A percentile compares a stretch with the other conserved stretches of the same genome.
phyloP scores from a whole-genome alignment of 1,140 invertebrate genomes.

The Phymorhynchus buccinoides region DNA sequence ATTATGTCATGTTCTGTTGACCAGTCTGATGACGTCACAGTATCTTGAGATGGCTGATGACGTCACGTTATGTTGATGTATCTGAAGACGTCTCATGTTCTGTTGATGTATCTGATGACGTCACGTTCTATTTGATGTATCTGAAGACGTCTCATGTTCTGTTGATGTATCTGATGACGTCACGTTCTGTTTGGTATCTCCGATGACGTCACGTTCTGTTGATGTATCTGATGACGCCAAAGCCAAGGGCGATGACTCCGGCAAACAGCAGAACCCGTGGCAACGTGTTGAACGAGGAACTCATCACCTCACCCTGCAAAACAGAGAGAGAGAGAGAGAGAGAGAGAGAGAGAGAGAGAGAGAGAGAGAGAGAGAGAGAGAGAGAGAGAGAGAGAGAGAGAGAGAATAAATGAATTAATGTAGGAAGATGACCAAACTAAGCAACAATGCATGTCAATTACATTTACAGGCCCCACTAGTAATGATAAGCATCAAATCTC shows the following conservation, averaged over 20 bases:
- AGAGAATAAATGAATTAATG: not conserved
- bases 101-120: too few species aligned
- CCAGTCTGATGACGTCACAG: too few species aligned
- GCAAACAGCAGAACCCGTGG: constrained; percentile 22
- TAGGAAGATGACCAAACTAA: constrained; percentile 48
- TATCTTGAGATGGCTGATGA: too few species aligned
- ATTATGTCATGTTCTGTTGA: too few species aligned
- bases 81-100: too few species aligned
- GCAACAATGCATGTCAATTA: not conserved
- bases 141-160: not conserved
- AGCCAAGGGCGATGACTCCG: constrained; percentile 11
- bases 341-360: constrained; percentile 31
- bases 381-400: not conserved
- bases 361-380: not conserved
- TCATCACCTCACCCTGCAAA: constrained; percentile 63
- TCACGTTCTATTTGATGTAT: too few species aligned
- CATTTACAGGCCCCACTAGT: too few species aligned
- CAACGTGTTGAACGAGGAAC: constrained; percentile 25
- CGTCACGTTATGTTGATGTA: too few species aligned
- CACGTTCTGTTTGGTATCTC: too few species aligned
- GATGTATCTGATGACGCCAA: constrained; percentile 31
- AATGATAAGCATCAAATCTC: not conserved
- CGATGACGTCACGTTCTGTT: constrained; percentile 33
- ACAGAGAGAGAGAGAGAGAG: constrained; percentile 46
- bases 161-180: not conserved